These are phyloP conservation scores for Carassius carassius DNA, from an alignment of 2,113 vertebrate genomes.

Conservation along the genomic window DNA sequence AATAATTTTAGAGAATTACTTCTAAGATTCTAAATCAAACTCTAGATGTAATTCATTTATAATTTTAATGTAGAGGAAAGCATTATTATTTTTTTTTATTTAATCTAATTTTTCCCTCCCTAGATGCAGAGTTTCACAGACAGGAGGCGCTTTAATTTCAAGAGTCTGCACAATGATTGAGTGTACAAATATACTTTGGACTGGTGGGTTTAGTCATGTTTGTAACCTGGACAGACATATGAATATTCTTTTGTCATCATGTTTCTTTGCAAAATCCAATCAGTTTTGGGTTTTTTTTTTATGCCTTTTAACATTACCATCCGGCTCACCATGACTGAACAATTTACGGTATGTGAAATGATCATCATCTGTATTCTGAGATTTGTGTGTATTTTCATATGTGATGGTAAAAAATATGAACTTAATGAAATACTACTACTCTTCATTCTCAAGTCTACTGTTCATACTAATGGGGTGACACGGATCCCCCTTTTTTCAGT, in stretches of 20 bases:
- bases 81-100: neutral
- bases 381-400: neutral
- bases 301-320: too few species aligned
- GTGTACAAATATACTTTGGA: neutral
- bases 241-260: neutral
- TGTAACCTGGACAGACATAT: neutral
- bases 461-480: neutral
- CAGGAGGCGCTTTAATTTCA: constrained; percentile 88
- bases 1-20: neutral
- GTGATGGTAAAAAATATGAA: neutral
- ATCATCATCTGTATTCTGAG: neutral
- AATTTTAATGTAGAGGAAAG: neutral
- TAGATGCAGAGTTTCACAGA: constrained; percentile 91
- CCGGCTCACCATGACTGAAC: neutral
- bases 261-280: neutral
- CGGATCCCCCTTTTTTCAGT: too few species aligned
- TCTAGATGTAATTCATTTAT: neutral
- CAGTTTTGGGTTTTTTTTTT: neutral
- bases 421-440: neutral
- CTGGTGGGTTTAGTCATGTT: too few species aligned
- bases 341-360: neutral
- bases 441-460: neutral
- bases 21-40: neutral
- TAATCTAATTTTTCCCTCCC: constrained; percentile 42
- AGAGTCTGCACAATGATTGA: constrained; percentile 91